These are phyloP conservation scores for Rugalucina vietnamica DNA, from an alignment of 2,888 invertebrate species.

Conservation along the genomic window DNA sequence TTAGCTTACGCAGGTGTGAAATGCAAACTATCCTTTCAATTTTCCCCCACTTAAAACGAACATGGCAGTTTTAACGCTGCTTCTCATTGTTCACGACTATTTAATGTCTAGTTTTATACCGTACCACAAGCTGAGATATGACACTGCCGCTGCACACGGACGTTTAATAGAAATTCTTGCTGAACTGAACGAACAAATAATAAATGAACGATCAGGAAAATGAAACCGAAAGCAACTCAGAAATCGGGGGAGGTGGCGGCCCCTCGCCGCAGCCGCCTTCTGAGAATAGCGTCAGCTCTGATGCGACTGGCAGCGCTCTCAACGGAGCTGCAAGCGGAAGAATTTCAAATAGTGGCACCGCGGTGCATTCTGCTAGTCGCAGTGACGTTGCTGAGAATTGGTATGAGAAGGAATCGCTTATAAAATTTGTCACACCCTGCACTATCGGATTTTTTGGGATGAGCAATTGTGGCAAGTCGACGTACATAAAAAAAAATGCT, in stretches of 20 bases:
- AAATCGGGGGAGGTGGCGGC: neutral
- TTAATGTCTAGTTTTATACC: neutral
- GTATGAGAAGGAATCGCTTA: conserved; percentile 8
- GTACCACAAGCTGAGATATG: neutral
- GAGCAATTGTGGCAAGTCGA: conserved; percentile 7
- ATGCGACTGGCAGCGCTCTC: neutral
- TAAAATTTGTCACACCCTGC: neutral
- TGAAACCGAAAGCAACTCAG: neutral
- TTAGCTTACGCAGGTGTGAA: too few species aligned
- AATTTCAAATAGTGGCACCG: neutral
- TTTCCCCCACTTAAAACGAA: too few species aligned
- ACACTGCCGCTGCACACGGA: neutral
- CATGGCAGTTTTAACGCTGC: neutral
- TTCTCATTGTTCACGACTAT: neutral
- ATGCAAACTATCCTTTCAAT: too few species aligned
- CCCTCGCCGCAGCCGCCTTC: neutral
- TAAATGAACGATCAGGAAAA: neutral
- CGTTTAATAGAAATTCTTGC: neutral
- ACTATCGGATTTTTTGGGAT: neutral
- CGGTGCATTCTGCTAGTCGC: neutral
- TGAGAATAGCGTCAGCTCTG: neutral
- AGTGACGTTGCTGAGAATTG: neutral
- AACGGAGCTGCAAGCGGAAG: neutral
- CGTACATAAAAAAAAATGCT: neutral
- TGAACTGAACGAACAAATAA: neutral